Evolutionary conservation across 35 echinoderm and acorn worm species (phyloP).

Genomic region (Apostichopus californicus): DNA sequence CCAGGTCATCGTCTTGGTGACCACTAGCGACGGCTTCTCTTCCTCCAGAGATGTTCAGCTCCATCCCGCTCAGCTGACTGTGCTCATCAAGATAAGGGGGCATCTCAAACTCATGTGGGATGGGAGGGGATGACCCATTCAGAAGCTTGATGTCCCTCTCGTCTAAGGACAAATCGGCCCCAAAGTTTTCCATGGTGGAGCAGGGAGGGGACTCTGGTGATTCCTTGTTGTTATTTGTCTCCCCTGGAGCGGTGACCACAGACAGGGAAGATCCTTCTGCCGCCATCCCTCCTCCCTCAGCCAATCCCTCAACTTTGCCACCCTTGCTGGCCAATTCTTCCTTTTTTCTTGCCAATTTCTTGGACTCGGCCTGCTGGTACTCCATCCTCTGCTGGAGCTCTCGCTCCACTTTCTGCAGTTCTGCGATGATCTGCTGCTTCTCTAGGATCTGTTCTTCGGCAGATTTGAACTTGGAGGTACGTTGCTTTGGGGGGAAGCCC

Average conservation of each 20-base stretch:
- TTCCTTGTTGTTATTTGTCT: slow-evolving; percentile 56
- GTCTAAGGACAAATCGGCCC: slow-evolving; percentile 69
- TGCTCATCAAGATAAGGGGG: not conserved
- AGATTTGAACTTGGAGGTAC: slow-evolving; percentile 58
- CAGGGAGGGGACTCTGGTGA: slow-evolving; percentile 43
- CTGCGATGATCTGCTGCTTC: slow-evolving; percentile 91
- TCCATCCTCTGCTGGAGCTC: slow-evolving; percentile 84
- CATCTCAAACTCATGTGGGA: slow-evolving; percentile 49
- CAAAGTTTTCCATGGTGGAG: slow-evolving; percentile 31
- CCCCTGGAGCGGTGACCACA: not conserved
- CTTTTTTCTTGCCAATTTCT: slow-evolving; percentile 65
- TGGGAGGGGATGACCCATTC: slow-evolving; percentile 28
- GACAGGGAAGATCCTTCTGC: slow-evolving; percentile 35
- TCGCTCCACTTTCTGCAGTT: slow-evolving; percentile 93
- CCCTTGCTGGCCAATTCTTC: slow-evolving; percentile 39
- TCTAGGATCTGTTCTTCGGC: slow-evolving; percentile 94
- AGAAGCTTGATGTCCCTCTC: slow-evolving; percentile 78
- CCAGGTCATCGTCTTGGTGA: not conserved
- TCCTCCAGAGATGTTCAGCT: slow-evolving; percentile 32
- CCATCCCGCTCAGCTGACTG: slow-evolving; percentile 2
- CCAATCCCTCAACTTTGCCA: slow-evolving; percentile 1
- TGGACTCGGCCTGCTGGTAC: slow-evolving; percentile 62
- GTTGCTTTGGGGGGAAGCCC: slow-evolving; percentile 6
- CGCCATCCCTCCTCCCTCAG: slow-evolving; percentile 15
- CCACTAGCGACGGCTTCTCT: slow-evolving; percentile 31